Conservation (phyloP, 37 sponge, comb jelly and placozoan species). For the Ianthella basta region DNA sequence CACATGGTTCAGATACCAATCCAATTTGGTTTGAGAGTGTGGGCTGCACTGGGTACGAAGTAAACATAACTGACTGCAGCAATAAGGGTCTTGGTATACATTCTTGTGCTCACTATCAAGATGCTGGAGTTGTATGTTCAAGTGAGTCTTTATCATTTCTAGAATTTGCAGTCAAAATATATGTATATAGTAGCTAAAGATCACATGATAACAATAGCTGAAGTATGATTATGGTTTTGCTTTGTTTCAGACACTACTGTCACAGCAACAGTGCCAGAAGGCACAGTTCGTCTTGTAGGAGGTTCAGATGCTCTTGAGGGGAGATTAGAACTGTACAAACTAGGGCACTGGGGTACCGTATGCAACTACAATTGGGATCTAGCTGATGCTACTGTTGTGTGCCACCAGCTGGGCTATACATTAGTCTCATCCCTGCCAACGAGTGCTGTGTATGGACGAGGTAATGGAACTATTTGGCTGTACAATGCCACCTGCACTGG, state of each 20-base stretch:
- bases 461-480: not conserved
- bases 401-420: slow-evolving; percentile 27
- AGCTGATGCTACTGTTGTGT: slow-evolving; percentile 60
- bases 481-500: not conserved
- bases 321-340: slow-evolving; percentile 47
- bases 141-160: not conserved
- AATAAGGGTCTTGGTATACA: not conserved
- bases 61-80: not conserved
- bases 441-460: not conserved
- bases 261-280: too few relatives aligned
- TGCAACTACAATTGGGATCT: slow-evolving; percentile 65
- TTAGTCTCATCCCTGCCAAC: not conserved
- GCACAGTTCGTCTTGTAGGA: slow-evolving; percentile 37
- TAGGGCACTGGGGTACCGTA: slow-evolving; percentile 73
- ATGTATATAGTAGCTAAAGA: too few relatives aligned
- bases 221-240: too few relatives aligned
- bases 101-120: not conserved
- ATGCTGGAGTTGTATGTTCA: slow-evolving; percentile 20
- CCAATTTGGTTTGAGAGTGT: not conserved
- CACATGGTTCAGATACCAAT: not conserved
- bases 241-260: too few relatives aligned
- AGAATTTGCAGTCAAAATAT: too few relatives aligned
- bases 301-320: slow-evolving; percentile 31
- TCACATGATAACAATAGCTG: too few relatives aligned
- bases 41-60: slow-evolving; percentile 5